Conservation (phyloP, 2,888 invertebrate species). For the Achlya flavicornis region DNA sequence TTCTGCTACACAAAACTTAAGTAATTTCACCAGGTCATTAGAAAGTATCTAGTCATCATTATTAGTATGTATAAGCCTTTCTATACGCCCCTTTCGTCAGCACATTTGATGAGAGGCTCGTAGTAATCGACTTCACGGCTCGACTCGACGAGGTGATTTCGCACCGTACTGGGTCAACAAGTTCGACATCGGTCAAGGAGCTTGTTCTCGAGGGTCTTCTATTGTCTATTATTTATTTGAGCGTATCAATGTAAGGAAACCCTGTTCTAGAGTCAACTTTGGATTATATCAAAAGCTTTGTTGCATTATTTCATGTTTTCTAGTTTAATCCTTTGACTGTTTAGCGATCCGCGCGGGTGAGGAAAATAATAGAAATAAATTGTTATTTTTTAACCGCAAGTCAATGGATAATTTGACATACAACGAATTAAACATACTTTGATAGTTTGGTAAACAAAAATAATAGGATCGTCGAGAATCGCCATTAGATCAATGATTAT, state of each 20-base stretch:
- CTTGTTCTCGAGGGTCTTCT: conserved; percentile 38
- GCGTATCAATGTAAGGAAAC: background rate
- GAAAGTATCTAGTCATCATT: conserved; percentile 9
- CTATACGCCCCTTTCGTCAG: conserved; percentile 44
- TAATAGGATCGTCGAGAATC: conserved; percentile 16
- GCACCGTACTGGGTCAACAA: conserved; percentile 62
- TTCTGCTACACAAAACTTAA: background rate
- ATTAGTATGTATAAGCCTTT: conserved; percentile 21
- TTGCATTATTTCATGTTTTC: background rate
- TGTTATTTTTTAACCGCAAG: too few species aligned
- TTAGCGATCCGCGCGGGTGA: too few species aligned
- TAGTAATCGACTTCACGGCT: conserved; percentile 42
- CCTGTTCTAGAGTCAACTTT: background rate
- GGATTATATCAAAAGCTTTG: background rate
- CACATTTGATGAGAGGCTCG: conserved; percentile 52
- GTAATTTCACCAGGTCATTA: conserved; percentile 4
- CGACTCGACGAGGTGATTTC: conserved; percentile 52
- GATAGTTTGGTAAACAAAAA: background rate
- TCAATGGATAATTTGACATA: too few species aligned
- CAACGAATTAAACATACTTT: background rate
- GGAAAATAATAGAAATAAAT: too few species aligned
- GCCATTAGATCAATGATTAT: conserved; percentile 25
- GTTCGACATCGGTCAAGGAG: conserved; percentile 60
- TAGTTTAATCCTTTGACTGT: too few species aligned
- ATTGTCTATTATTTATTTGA: conserved; percentile 31